These are phyloP conservation scores for Temnopleurus reevesii DNA, from an alignment of 53 echinoderm and acorn worm genomes.

Conservation along the genomic window DNA sequence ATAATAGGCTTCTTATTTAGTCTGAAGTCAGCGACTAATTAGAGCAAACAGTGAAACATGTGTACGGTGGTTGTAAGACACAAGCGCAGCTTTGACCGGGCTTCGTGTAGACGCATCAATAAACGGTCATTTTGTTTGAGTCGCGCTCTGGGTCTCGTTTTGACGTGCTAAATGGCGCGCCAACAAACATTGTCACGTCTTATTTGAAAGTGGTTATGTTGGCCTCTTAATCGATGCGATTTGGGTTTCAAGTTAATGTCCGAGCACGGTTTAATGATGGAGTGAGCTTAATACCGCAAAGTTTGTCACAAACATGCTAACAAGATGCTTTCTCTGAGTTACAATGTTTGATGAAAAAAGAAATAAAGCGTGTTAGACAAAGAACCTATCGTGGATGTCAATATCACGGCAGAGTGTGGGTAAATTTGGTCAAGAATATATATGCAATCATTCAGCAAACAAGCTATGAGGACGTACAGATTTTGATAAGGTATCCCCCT, in stretches of 20 bases:
- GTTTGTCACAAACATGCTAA: not conserved
- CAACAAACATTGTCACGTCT: constrained; percentile 38
- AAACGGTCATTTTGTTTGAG: constrained; percentile 38
- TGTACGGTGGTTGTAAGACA: constrained; percentile 52
- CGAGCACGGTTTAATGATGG: not conserved
- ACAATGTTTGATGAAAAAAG: too few species aligned
- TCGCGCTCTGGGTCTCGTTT: not conserved
- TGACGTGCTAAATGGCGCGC: constrained; percentile 34
- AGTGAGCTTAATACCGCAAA: not conserved
- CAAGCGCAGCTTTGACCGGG: constrained; percentile 9
- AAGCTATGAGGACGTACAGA: too few species aligned
- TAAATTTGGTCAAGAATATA: too few species aligned
- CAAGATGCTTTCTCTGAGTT: not conserved
- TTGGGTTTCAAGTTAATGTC: constrained; percentile 10
- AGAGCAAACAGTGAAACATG: constrained; percentile 51
- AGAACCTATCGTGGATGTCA: too few species aligned
- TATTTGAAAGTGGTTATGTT: constrained; percentile 11
- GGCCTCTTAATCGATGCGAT: constrained; percentile 44
- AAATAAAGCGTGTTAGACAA: too few species aligned
- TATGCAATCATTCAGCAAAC: too few species aligned
- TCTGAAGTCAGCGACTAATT: constrained; percentile 59
- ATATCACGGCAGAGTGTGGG: too few species aligned
- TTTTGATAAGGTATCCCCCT: too few species aligned
- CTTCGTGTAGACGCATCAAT: constrained; percentile 53
- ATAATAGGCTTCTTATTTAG: constrained; percentile 23